phyloP scores from a whole-genome alignment of 2,113 vertebrate genomes.

The Cardinalis cardinalis region DNA sequence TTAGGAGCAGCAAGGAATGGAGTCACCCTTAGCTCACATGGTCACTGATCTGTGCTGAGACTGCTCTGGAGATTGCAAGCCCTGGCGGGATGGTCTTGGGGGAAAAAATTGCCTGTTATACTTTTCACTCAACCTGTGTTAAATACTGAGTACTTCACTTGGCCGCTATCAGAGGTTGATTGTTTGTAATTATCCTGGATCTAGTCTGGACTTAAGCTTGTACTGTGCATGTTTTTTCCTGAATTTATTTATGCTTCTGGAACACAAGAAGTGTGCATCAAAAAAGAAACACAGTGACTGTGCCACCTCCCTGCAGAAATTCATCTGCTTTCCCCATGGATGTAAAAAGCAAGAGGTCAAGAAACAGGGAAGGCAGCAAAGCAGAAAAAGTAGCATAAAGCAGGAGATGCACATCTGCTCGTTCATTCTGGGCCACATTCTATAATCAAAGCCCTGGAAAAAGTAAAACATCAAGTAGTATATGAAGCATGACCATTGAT shows the following conservation, averaged over 20 bases:
- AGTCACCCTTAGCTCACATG: background rate
- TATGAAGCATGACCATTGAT: conserved; percentile 34
- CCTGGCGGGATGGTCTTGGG: background rate
- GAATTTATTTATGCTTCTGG: background rate
- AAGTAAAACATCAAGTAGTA: background rate
- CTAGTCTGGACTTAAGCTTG: background rate
- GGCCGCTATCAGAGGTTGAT: background rate
- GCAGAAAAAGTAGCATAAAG: background rate
- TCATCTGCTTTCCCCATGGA: background rate
- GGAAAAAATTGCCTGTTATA: background rate
- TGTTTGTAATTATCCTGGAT: background rate
- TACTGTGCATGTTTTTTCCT: background rate
- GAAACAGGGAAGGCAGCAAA: background rate
- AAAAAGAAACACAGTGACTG: background rate
- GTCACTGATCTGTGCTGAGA: background rate
- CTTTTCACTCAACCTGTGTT: background rate
- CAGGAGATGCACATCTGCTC: conserved; percentile 4
- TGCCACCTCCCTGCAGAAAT: background rate
- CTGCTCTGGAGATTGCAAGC: background rate
- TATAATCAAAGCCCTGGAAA: conserved; percentile 16
- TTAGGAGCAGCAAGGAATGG: background rate
- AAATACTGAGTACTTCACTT: background rate
- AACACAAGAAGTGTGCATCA: accelerated
- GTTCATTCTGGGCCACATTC: background rate
- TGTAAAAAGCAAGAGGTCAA: background rate